Evolutionary conservation across 2,113 vertebrate genomes (phyloP).

Genomic region (Marmota flaviventris): DNA sequence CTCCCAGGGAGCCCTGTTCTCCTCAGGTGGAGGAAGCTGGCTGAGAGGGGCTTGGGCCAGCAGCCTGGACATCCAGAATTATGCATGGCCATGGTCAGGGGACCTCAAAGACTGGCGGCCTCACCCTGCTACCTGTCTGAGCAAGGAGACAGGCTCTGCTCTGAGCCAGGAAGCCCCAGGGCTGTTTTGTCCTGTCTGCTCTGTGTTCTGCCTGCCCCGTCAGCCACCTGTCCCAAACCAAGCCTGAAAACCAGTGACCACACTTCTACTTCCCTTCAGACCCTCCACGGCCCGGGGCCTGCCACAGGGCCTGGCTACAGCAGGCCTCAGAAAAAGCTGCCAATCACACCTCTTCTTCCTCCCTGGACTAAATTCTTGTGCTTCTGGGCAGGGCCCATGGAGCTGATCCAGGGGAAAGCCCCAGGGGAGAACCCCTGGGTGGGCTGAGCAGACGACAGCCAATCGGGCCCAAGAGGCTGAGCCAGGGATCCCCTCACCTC

Average conservation of each 20-base stretch:
- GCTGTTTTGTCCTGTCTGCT: neutral
- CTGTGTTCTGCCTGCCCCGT: neutral
- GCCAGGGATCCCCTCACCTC: neutral
- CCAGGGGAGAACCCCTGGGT: neutral
- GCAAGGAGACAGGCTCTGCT: slow-evolving; percentile 4
- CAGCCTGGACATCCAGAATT: neutral
- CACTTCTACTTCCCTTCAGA: neutral
- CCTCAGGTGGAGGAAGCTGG: neutral
- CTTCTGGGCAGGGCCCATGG: neutral
- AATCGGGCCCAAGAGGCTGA: neutral
- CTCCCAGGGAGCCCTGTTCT: neutral
- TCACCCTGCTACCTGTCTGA: neutral
- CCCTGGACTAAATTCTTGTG: neutral
- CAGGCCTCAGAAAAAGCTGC: neutral
- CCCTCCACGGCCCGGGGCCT: neutral
- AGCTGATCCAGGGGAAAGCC: neutral
- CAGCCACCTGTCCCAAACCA: neutral
- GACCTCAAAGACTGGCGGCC: neutral
- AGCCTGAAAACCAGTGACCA: neutral
- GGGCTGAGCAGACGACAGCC: neutral
- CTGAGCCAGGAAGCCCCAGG: neutral
- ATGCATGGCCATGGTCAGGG: accelerated
- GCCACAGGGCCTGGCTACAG: neutral
- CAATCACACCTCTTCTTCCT: neutral
- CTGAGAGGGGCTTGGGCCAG: neutral